Evolutionary conservation across 1,140 invertebrate genomes (phyloP), one percentile per base, ranked within the genome.

Genomic region (Spodoptera litura): DNA sequence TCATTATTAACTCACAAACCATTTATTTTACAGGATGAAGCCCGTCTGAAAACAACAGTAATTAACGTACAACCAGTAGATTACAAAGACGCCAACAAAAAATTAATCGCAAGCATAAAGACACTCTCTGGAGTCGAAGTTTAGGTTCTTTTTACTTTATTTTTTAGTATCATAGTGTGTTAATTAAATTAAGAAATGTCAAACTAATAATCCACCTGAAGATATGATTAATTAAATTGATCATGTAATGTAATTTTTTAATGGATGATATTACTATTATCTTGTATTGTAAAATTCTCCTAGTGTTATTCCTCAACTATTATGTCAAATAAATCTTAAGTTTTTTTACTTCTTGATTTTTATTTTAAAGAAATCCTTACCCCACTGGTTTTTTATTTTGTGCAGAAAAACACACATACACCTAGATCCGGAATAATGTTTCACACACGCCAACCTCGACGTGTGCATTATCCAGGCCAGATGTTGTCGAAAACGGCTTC

Each of bases 1-100:
- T 31, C 2, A 1, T 31, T 31, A 4, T 31, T 31, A 31, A 31
- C 31, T 31, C 31, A 31, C 31, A 31, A 31, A 31, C 31, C 31
- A 44, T 15, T 20, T 72, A 15, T 73, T 58, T 87, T 84, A 11
- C 86, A 98, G 97, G 98, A 99, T 95, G 98, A 99, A 95, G 96
- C 95, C 61, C 96, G 98, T 72, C 91, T 98, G 58, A 98, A 98
- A 94, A 96, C 96, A 0, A 96, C 96, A 0, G 96, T 97, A 20
- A 88, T 97, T 53, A 95, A 95, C 58, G 96, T 96, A 0, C 95
- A 96, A 11, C 96, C 97, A 0, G 83, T 99, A 0, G 97, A 99
- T 93, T 97, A 96, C 87, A 96, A 96, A 81, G 96, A 97, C 38
- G 97, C 98, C 64, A 97, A 97, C 78, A 91, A 96, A 25, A 95